phyloP scores from a whole-genome alignment of 2,797 vertebrate species.

The Macropus fuliginosus region DNA sequence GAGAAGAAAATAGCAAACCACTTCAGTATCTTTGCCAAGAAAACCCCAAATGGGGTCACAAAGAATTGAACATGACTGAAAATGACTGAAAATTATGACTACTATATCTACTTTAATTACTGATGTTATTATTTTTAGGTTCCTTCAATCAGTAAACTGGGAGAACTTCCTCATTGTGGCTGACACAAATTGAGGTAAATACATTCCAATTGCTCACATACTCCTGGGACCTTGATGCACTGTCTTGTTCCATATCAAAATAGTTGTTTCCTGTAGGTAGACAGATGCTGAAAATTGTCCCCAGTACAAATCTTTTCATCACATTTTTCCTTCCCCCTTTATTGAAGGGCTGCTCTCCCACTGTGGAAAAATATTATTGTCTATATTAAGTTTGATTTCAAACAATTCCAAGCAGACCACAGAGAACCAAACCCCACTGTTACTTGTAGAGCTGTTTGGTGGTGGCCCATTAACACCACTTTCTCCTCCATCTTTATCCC shows the following conservation, averaged over 20 bases:
- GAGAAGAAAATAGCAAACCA: neutral
- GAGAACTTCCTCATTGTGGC: neutral
- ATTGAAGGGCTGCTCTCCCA: constrained; percentile 59
- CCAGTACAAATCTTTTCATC: constrained; percentile 25
- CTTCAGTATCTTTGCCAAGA: neutral
- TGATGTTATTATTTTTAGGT: neutral
- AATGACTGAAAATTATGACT: neutral
- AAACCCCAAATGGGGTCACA: neutral
- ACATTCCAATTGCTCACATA: constrained; percentile 6
- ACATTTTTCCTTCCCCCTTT: constrained; percentile 55
- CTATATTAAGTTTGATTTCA: constrained; percentile 69
- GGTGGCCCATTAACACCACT: neutral
- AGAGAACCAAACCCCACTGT: neutral
- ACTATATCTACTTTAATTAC: neutral
- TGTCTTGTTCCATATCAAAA: constrained; percentile 7
- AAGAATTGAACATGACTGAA: neutral
- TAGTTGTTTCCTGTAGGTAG: constrained; percentile 24
- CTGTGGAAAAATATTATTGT: constrained; percentile 38
- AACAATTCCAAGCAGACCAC: constrained; percentile 43
- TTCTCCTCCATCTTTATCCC: neutral
- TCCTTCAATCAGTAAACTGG: neutral
- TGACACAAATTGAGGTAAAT: neutral
- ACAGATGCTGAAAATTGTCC: constrained; percentile 34
- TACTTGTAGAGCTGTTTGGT: neutral
- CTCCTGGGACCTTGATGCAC: neutral